Base-by-base conservation (phyloP, 2,888 invertebrate species). In the Charanyca ferruginea region DNA sequence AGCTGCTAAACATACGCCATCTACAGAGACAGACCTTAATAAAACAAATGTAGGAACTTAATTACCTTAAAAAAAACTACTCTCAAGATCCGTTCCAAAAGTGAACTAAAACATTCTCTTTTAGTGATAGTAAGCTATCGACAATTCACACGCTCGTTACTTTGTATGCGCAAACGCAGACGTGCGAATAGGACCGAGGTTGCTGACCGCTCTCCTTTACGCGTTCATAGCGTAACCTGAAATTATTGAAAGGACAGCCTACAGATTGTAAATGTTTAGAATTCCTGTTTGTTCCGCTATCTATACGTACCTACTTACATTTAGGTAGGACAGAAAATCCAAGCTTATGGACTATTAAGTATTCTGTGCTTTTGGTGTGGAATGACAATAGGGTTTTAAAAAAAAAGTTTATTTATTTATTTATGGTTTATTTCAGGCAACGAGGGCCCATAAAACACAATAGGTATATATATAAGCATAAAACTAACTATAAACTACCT, bases 171-270 rank as follows among this genome's bases (percentile, higher is more conserved):
- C 77, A 61, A 23, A 61, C 75, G 71, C 79, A 68, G 72, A 77
- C 79, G 81, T 82, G 79, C 79, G 82, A 82, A 84, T 77, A 76
- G 57, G 72, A 57, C 73, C 70, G 81, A 77, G 83, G 80, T 84
- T 75, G 74, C 67, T 83, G 85, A 83, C 85, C 86, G 85, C 73
- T 79, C 82, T 81, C 77, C 77, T 77, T 77, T 77, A 72, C 62
- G 51, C 55, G 57, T 61, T 67, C 68, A 53, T 54, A 66, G 25
- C 38, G 25, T 59, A 72, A 65, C 52, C 73, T 68, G 73, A 66
- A 67, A 66, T 54, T 60, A 66, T 73, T 76, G 66, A 54, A 80
- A 68, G 57, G 71, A 63, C 52, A 47, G 32, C 41, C 57, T 44
- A 41, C 58, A 54, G 35, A 68, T 54, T 44, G 49, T 59, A 20